These are phyloP conservation scores for Hafferia zeledoni DNA, from an alignment of 2,797 vertebrate species.

Conservation along the genomic window DNA sequence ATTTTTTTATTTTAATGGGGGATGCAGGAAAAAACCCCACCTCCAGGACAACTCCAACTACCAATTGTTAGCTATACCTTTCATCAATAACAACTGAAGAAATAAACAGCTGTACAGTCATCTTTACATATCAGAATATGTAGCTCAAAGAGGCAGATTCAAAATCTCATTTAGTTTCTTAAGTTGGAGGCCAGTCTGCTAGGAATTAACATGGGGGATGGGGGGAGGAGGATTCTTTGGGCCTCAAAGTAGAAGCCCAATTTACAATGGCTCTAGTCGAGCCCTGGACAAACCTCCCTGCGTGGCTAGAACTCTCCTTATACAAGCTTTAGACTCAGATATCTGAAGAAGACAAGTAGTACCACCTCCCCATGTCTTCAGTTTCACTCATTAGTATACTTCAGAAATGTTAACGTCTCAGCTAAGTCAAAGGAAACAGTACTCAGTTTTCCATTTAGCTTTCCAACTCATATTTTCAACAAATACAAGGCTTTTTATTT, in stretches of 20 bases:
- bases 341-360: neutral
- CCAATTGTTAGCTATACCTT: neutral
- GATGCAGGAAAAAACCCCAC: neutral
- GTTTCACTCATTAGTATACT: neutral
- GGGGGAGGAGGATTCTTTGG: fast-evolving
- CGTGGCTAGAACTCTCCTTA: neutral
- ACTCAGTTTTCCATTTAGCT: neutral
- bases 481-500: neutral
- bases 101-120: neutral
- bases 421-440: neutral
- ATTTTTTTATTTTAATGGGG: neutral
- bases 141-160: neutral
- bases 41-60: neutral
- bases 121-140: neutral
- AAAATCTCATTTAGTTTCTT: neutral
- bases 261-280: neutral
- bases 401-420: neutral
- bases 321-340: neutral
- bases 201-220: neutral
- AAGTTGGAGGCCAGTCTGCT: neutral
- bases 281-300: neutral
- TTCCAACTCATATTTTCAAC: neutral
- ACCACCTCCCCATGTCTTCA: neutral
- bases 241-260: neutral
- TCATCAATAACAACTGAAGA: neutral